A percentile compares a stretch with the other conserved stretches of the same genome.
Evolutionary conservation across 92 coral and sea anemone genomes (phyloP).

Genomic region (Paramuricea clavata): DNA sequence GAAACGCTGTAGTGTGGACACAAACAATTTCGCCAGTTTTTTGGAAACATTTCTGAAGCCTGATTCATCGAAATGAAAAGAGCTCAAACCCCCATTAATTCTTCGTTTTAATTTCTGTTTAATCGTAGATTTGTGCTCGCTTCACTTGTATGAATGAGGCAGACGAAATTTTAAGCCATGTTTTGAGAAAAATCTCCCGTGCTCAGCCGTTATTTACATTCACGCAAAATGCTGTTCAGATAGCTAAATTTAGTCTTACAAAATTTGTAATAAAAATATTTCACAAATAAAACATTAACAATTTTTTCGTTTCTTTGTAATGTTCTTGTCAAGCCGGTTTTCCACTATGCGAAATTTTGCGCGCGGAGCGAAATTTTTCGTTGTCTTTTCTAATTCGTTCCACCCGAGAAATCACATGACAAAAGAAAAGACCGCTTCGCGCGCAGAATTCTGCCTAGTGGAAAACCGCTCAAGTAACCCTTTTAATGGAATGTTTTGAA

Average conservation of each 20-base stretch:
- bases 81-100: not conserved
- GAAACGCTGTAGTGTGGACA: not conserved
- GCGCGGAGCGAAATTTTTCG: too few relatives aligned
- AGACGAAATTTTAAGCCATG: not conserved
- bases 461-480: too few relatives aligned
- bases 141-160: not conserved
- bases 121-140: not conserved
- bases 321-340: not conserved
- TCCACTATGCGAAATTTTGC: too few relatives aligned
- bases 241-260: not conserved
- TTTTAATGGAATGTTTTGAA: too few relatives aligned
- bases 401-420: too few relatives aligned
- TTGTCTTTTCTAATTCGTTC: too few relatives aligned
- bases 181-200: not conserved
- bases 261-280: conserved; percentile 17
- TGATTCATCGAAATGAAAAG: not conserved
- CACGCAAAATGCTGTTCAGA: not conserved
- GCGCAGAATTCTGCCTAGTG: too few relatives aligned
- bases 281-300: not conserved
- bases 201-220: not conserved
- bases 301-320: too few relatives aligned
- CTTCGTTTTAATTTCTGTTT: not conserved
- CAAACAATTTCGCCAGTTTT: not conserved
- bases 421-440: too few relatives aligned
- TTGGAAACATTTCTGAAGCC: not conserved